Percentiles rank a stretch among this genome's conserved stretches.
These are phyloP conservation scores for Tetrao urogallus DNA, from an alignment of 2,113 vertebrate genomes.

Conservation along the genomic window DNA sequence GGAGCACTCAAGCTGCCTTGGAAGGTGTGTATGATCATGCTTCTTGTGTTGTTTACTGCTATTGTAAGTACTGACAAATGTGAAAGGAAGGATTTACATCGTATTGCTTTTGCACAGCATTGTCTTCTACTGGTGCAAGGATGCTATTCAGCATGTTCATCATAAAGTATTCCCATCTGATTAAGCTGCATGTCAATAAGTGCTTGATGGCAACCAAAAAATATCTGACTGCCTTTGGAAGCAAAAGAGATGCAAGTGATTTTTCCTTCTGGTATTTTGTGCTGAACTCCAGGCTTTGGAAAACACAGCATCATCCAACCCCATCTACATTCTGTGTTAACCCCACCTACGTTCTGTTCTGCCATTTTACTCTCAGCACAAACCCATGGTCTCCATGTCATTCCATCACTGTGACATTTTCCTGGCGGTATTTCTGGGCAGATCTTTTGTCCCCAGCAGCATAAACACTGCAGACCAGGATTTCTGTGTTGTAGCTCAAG, in stretches of 20 bases:
- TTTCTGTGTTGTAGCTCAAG: conserved; percentile 4
- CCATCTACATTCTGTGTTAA: neutral
- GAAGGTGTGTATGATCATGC: neutral
- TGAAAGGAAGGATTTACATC: neutral
- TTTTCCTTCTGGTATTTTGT: neutral
- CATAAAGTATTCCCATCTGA: neutral
- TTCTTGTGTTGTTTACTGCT: neutral
- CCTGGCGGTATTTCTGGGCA: neutral
- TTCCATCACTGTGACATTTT: conserved; percentile 41
- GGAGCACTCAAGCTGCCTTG: neutral
- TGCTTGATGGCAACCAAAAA: neutral
- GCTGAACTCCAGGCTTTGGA: conserved; percentile 11
- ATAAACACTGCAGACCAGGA: neutral
- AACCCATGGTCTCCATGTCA: neutral
- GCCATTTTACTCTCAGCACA: conserved; percentile 21
- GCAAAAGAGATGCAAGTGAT: neutral
- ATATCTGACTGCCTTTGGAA: neutral
- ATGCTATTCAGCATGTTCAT: neutral
- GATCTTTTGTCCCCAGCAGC: conserved; percentile 11
- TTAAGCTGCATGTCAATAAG: neutral
- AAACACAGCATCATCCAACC: neutral
- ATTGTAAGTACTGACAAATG: neutral
- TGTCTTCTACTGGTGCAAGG: neutral
- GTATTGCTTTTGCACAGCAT: rapidly evolving
- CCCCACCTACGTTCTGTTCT: neutral